phyloP scores from a whole-genome alignment of 2,888 invertebrate genomes.

The Ctenicera cuprea region DNA sequence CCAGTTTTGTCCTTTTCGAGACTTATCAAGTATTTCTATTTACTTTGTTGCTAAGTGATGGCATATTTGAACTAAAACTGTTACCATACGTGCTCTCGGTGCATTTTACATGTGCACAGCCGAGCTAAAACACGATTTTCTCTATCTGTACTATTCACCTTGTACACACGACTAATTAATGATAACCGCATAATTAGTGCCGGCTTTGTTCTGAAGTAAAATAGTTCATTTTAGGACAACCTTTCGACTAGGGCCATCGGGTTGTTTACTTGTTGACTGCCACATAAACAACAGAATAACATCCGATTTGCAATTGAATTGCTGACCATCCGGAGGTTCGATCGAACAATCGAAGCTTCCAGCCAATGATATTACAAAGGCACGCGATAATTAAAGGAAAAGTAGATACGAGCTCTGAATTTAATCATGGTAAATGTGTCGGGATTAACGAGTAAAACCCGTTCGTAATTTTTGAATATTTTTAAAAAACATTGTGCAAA shows the following conservation, averaged over 20 bases:
- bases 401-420: too few relatives aligned
- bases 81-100: too few relatives aligned
- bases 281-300: slow-evolving; percentile 25
- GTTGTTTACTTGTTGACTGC: slow-evolving; percentile 34
- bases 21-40: too few relatives aligned
- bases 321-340: slow-evolving; percentile 27
- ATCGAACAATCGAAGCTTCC: slow-evolving; percentile 9
- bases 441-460: neutral
- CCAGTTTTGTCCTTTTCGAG: too few relatives aligned
- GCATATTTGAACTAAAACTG: too few relatives aligned
- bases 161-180: neutral
- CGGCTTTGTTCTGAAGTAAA: neutral
- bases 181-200: slow-evolving; percentile 2
- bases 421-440: too few relatives aligned
- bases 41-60: too few relatives aligned
- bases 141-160: neutral
- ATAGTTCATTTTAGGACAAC: slow-evolving; percentile 21
- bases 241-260: slow-evolving; percentile 4
- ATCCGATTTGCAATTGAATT: slow-evolving; percentile 18
- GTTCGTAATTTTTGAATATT: neutral
- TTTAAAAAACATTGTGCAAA: neutral
- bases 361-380: neutral
- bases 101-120: too few relatives aligned
- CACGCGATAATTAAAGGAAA: neutral
- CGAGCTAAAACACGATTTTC: too few relatives aligned